Base-by-base conservation (phyloP, 2,113 vertebrate species). In the Chaetura pelagica region DNA sequence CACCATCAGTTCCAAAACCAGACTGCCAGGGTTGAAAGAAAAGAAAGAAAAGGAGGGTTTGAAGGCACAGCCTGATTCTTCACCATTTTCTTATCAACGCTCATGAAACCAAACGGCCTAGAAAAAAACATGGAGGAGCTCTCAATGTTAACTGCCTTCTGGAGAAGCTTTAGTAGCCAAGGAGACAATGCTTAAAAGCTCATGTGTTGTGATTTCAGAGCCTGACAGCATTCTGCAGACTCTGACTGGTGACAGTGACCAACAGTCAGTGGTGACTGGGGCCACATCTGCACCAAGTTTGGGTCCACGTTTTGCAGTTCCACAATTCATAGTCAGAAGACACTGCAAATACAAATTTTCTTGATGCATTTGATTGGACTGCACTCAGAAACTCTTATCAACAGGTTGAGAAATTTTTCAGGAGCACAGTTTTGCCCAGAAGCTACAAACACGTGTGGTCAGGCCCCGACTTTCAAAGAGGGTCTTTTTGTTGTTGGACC, bases 361-460 rank as follows among this genome's bases (percentile, higher is more conserved):
- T 38, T 24, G 4, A 63, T 14, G 44, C 29, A 61, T 57, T 20
- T 76, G 40, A 91, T 77, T 12, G 34, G 32, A 66, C 34, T 57
- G 7, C 63, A n/a, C 27, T 63, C 21, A 59, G 27, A 66, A 92
- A 27, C 10, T 71, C 17, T 55, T 35, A 79, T 10, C 15, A 71
- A 77, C 14, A 42, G n/a, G 22, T 27, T 8, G 8, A 54, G 3
- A 2, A 10, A 17, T 23, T 69, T 85, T 90, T 82, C 74, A 82
- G 46, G 22, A 85, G 58, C 4, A 2, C 15, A 34, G 0, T 57
- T 32, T 62, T 34, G 42, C 59, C 44, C 54, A 68, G 69, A 58
- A 10, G 13, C 54, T 79, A 48, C 0, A 0, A 81, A 68, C 4
- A 2, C 4, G 9, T 13, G 49, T 23, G 20, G 12, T 23, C 30